phyloP scores from a whole-genome alignment of 1,140 invertebrate species.

The Brachionus manjavacas region DNA sequence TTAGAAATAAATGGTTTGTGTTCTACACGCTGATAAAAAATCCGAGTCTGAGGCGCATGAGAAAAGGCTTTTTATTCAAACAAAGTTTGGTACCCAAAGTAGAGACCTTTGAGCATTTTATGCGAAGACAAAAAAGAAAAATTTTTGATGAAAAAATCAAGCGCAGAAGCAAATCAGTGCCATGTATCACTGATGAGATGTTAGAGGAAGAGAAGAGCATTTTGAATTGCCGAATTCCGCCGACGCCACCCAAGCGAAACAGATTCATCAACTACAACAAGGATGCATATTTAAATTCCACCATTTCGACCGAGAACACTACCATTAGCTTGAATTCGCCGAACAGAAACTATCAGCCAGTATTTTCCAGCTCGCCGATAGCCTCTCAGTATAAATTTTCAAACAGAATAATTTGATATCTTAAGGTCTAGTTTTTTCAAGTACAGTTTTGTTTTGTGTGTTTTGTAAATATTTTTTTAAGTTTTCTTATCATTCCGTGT shows the following conservation, averaged over 20 bases:
- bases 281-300: background rate
- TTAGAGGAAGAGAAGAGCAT: background rate
- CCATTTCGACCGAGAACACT: background rate
- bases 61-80: constrained; percentile 27
- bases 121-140: constrained; percentile 3
- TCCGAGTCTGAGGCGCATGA: background rate
- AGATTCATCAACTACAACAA: constrained; percentile 2
- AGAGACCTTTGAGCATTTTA: constrained; percentile 13
- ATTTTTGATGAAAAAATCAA: constrained; percentile 21
- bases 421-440: background rate
- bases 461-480: background rate
- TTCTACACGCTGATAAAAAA: constrained; percentile 25
- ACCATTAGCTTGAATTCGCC: background rate
- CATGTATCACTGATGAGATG: constrained; percentile 1
- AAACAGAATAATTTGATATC: background rate
- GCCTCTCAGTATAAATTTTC: background rate
- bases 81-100: constrained; percentile 10
- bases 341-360: background rate
- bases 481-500: background rate
- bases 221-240: background rate
- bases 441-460: background rate
- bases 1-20: constrained; percentile 28
- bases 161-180: background rate
- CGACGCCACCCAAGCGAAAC: background rate
- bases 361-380: background rate